Conservation (phyloP, 2,797 vertebrate species). For the Spheniscus humboldti region DNA sequence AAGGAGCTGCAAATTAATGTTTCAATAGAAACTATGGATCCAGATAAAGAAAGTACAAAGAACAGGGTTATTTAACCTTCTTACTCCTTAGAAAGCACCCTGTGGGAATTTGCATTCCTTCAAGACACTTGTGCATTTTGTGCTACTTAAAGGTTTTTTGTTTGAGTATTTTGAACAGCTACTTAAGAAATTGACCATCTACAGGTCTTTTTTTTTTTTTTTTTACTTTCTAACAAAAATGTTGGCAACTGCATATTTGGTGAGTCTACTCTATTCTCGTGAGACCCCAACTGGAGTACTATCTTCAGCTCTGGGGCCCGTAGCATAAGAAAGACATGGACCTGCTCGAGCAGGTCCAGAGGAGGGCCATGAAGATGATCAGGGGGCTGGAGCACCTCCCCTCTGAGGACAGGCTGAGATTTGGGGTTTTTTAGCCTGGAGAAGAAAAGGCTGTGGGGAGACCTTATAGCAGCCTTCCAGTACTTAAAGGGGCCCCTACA, state of each 20-base stretch:
- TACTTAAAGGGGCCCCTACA: background rate
- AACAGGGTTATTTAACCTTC: background rate
- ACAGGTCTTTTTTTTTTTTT: background rate
- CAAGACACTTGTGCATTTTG: background rate
- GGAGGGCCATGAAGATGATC: accelerated
- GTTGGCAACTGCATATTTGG: background rate
- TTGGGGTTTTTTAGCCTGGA: background rate
- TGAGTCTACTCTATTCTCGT: accelerated
- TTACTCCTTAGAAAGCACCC: background rate
- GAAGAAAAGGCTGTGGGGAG: background rate
- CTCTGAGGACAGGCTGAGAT: background rate
- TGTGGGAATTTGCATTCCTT: background rate
- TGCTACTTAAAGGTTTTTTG: background rate
- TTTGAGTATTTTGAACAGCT: background rate
- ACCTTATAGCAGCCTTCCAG: background rate
- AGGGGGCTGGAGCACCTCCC: background rate
- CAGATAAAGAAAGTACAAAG: background rate
- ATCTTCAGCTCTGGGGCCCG: background rate
- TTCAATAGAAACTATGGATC: background rate
- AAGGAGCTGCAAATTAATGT: background rate
- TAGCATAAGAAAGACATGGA: background rate
- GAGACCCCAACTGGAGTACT: background rate
- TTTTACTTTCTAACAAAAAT: background rate
- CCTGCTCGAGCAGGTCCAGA: accelerated
- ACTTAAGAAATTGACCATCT: background rate